A percentile compares a stretch with the other conserved stretches of the same genome.
These are phyloP conservation scores for Mellilla xanthometata DNA, from an alignment of 2,888 invertebrate species.

Conservation along the genomic window DNA sequence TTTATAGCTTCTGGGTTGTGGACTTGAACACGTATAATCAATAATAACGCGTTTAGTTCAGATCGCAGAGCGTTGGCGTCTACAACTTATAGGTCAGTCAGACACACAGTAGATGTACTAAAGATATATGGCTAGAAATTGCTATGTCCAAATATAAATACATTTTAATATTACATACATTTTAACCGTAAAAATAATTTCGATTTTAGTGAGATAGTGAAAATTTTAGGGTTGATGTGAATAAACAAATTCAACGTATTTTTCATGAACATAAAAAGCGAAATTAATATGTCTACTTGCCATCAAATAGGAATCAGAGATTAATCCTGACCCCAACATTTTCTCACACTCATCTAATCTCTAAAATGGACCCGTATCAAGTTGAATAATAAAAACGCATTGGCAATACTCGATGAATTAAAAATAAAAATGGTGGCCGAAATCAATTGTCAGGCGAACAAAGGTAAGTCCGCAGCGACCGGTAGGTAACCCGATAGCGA, in stretches of 20 bases:
- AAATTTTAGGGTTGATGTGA: no score
- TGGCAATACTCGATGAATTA: constrained; percentile 20
- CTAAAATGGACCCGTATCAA: constrained; percentile 23
- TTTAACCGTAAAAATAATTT: no score
- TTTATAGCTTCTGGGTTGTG: constrained; percentile 4
- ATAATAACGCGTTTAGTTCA: background rate
- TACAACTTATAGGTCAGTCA: background rate
- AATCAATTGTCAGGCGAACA: constrained; percentile 25
- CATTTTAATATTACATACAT: no score
- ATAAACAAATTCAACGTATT: no score
- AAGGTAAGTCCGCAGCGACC: constrained; percentile 40
- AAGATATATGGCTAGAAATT: no score
- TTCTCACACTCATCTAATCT: background rate
- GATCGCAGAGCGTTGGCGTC: background rate
- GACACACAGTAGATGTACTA: no score
- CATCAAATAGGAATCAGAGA: background rate
- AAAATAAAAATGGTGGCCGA: constrained; percentile 25
- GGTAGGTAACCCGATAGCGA: constrained; percentile 73
- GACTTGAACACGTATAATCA: background rate
- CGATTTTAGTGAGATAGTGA: no score
- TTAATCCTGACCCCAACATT: no score
- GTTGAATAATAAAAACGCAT: constrained; percentile 7
- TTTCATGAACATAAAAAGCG: no score
- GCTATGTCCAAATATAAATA: no score
- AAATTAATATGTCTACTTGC: no score